phyloP scores from a whole-genome alignment of 1,140 invertebrate genomes.

The Helicoverpa armigera region DNA sequence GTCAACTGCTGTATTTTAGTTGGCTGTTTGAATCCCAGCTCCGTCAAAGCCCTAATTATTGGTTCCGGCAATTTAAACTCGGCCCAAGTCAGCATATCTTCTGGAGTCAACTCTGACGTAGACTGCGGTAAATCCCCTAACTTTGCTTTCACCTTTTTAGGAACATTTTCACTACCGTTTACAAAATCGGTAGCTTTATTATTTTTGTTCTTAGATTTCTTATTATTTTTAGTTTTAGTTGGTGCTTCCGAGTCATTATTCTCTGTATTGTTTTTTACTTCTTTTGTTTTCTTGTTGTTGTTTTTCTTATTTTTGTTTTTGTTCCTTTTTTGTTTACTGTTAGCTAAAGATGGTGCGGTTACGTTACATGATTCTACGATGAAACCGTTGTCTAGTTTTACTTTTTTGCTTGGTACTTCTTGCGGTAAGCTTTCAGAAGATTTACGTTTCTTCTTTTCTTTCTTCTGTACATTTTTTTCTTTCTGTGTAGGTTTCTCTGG shows the following conservation, averaged over 20 bases:
- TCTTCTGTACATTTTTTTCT: background rate
- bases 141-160: constrained; percentile 64
- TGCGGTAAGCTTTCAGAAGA: background rate
- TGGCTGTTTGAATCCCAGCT: constrained; percentile 92
- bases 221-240: constrained; percentile 47
- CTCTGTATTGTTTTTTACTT: constrained; percentile 48
- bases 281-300: constrained; percentile 57
- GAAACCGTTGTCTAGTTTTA: constrained; percentile 77
- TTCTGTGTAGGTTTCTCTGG: too few relatives aligned
- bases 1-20: constrained; percentile 94
- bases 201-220: constrained; percentile 33
- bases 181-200: constrained; percentile 10
- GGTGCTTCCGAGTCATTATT: constrained; percentile 35
- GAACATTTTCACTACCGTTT: constrained; percentile 28
- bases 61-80: constrained; percentile 89
- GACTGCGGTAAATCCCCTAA: constrained; percentile 65
- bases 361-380: constrained; percentile 70
- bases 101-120: constrained; percentile 66
- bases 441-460: constrained; percentile 56
- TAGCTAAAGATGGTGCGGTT: constrained; percentile 67
- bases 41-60: constrained; percentile 91
- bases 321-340: constrained; percentile 47
- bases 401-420: constrained; percentile 65
- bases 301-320: constrained; percentile 35
- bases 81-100: constrained; percentile 91